Conservation (phyloP, 2,888 invertebrate species). For the Chymomyza fuscimana region DNA sequence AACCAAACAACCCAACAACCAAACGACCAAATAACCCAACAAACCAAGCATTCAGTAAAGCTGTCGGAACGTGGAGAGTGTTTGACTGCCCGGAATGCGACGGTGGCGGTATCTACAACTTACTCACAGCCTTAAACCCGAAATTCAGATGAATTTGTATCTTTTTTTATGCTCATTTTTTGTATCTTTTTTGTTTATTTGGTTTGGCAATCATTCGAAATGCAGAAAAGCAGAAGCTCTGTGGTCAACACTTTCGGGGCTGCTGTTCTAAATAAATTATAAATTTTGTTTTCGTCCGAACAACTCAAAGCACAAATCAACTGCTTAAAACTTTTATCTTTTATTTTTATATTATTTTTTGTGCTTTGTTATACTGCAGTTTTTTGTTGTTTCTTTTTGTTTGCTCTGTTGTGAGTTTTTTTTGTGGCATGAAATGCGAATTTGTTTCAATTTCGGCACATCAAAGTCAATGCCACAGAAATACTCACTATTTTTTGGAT, state of each 20-base stretch:
- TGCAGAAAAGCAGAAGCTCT: slow-evolving; percentile 37
- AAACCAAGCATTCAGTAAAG: not conserved
- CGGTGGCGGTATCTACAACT: slow-evolving; percentile 35
- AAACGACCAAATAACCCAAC: not conserved
- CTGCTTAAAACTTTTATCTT: slow-evolving; percentile 55
- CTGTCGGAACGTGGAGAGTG: slow-evolving; percentile 5
- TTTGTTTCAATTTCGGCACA: slow-evolving; percentile 64
- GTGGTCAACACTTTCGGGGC: slow-evolving; percentile 46
- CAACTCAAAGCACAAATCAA: slow-evolving; percentile 67
- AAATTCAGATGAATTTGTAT: slow-evolving; percentile 66
- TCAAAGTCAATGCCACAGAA: slow-evolving; percentile 7
- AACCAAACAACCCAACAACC: too few species aligned
- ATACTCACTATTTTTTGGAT: slow-evolving; percentile 24
- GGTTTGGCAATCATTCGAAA: slow-evolving; percentile 36
- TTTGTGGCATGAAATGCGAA: slow-evolving; percentile 43
- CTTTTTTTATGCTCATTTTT: not conserved
- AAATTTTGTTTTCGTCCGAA: slow-evolving; percentile 63
- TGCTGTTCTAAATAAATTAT: slow-evolving; percentile 70
- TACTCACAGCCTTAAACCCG: slow-evolving; percentile 60
- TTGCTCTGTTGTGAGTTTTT: not conserved
- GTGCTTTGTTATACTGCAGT: not conserved
- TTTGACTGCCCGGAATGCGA: not conserved
- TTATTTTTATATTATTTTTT: slow-evolving; percentile 24
- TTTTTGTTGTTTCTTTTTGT: not conserved
- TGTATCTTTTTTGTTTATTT: slow-evolving; percentile 31